phyloP scores from a whole-genome alignment of 2,797 vertebrate genomes.

The Ptychadena robeensis region DNA sequence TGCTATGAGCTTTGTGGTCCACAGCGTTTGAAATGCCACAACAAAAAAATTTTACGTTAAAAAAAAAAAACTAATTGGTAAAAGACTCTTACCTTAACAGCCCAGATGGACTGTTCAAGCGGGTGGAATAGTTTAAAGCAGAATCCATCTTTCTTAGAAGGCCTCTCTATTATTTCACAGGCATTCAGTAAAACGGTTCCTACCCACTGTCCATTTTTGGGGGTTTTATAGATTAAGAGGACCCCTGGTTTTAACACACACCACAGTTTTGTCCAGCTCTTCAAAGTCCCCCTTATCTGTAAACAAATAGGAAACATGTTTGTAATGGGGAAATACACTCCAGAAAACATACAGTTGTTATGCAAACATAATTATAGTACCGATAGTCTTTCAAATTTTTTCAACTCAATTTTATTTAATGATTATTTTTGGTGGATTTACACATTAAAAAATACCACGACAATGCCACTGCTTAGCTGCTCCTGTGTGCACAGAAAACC shows the following conservation, averaged over 20 bases:
- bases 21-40: too few species aligned
- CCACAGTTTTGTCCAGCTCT: conserved; percentile 99
- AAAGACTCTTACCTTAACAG: conserved; percentile 87
- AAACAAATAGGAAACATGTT: conserved; percentile 56
- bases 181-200: conserved; percentile 96
- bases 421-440: too few species aligned
- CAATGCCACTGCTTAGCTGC: too few species aligned
- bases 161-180: conserved; percentile 97
- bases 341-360: not conserved
- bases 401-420: too few species aligned
- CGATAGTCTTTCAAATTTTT: too few species aligned
- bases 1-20: too few species aligned
- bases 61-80: not conserved
- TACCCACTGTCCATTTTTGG: conserved; percentile 98
- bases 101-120: conserved; percentile 97
- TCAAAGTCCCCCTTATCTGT: conserved; percentile 95
- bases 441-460: too few species aligned
- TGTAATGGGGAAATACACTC: not conserved
- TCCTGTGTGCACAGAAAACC: too few species aligned
- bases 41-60: too few species aligned
- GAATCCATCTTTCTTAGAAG: conserved; percentile 98
- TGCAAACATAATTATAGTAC: not conserved
- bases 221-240: conserved; percentile 95
- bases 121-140: conserved; percentile 99
- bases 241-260: conserved; percentile 97